Percentiles rank a stretch among this genome's conserved stretches.
Conservation (phyloP, 2,113 vertebrate genomes). For the Neomonachus schauinslandi region DNA sequence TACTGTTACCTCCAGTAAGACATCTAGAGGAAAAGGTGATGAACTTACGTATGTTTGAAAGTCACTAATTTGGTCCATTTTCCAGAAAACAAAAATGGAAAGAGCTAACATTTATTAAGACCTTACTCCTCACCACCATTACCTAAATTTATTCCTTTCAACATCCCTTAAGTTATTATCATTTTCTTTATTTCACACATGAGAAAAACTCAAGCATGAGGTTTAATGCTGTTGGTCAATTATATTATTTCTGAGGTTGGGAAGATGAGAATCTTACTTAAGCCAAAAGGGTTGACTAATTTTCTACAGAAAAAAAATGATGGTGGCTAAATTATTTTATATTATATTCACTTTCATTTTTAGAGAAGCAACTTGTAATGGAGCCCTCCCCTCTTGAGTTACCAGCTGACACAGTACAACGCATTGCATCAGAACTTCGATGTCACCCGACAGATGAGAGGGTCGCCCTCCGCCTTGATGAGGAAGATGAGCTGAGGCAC, state of each 20-base stretch:
- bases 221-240: not conserved
- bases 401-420: conserved; percentile 83
- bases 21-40: not conserved
- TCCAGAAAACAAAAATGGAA: not conserved
- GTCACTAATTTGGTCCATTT: not conserved
- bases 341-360: conserved; percentile 42
- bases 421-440: conserved; percentile 82
- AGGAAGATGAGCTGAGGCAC: conserved; percentile 88
- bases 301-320: not conserved
- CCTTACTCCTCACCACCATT: not conserved
- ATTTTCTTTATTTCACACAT: not conserved
- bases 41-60: not conserved
- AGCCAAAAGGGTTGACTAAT: not conserved
- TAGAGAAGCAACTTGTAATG: conserved; percentile 85
- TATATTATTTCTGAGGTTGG: not conserved
- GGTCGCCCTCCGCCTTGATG: conserved; percentile 90
- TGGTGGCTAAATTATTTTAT: not conserved
- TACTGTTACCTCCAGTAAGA: not conserved
- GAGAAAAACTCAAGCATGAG: not conserved
- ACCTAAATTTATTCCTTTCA: not conserved
- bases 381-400: conserved; percentile 75
- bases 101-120: not conserved
- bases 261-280: not conserved
- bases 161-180: not conserved
- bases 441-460: conserved; percentile 86